Evolutionary conservation across 2,888 invertebrate genomes (phyloP).

Genomic region (Psylliodes chrysocephalus): DNA sequence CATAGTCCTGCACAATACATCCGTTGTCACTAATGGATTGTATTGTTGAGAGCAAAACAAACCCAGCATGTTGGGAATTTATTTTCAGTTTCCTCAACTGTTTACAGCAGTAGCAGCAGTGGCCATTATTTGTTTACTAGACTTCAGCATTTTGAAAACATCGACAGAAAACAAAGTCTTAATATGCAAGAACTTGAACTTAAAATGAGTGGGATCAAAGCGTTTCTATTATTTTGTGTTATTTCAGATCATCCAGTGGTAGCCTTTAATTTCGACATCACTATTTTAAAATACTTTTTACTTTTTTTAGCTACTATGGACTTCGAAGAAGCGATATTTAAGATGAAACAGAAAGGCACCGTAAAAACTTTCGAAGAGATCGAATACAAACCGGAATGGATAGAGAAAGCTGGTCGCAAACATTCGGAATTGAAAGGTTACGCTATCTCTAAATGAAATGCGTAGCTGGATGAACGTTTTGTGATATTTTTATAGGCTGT

Average conservation of each 20-base stretch:
- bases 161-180: too few species aligned
- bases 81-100: too few species aligned
- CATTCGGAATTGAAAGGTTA: background rate
- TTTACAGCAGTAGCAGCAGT: too few species aligned
- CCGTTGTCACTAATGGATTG: background rate
- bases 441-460: constrained; percentile 4
- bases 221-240: background rate
- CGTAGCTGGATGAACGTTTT: background rate
- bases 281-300: background rate
- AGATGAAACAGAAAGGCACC: constrained; percentile 14
- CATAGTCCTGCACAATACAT: background rate
- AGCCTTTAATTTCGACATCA: background rate
- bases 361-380: constrained; percentile 1
- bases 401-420: background rate
- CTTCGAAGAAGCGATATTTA: constrained; percentile 1
- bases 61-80: too few species aligned
- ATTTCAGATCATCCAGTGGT: background rate
- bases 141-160: too few species aligned
- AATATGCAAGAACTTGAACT: too few species aligned
- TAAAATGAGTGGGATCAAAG: background rate
- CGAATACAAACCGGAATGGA: constrained; percentile 29
- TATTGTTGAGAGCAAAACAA: background rate
- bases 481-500: constrained; percentile 13
- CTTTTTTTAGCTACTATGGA: constrained; percentile 14
- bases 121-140: too few species aligned